Evolutionary conservation across 2,797 vertebrate genomes (phyloP), one percentile per base, ranked within the genome.

Genomic region (Hoplostethus atlanticus): DNA sequence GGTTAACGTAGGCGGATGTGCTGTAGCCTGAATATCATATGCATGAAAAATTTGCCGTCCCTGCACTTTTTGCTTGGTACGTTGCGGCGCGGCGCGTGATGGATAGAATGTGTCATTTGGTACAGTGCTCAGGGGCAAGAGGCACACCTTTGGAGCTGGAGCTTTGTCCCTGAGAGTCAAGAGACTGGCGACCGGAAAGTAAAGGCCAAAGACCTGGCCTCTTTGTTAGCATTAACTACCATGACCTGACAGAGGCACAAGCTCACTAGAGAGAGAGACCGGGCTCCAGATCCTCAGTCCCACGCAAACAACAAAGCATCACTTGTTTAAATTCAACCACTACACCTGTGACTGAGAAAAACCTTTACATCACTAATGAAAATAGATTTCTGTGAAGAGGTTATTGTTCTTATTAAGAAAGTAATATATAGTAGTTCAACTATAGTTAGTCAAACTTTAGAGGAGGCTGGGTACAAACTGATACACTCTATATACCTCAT

Each of bases 61-160:
- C 79, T 74, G 87, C 87, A 84, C 30, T 81, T 92, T 90, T 82
- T 71, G 46, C 74, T 75, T 81, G 4, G 52, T 79, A 79, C 84
- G 88, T 88, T 85, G 73, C 60, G 31, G 62, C 10, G 12, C 63
- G 15, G 71, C 50, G 3, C 28, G 86, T 89, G 91, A 92, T 89
- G 81, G 89, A 91, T 91, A 79, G 85, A 89, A 85, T 68, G 64
- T 86, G 88, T 88, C 83, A 87, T 71, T 78, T 64, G 76, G 84
- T 64, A 66, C 75, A 75, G 75, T 10, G 89, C 87, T 87, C 59
- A 13, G 77, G 88, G 67, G 87, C 83, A 76, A 79, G 84, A 80
- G 74, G 66, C 67, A 31, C 46, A 77, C 67, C 74, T 82, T 84
- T 15, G 42, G 73, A 78, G 62, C 76, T 71, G 65, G 73, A 56